phyloP scores from a whole-genome alignment of 2,797 vertebrate species.

The Balearica regulorum region DNA sequence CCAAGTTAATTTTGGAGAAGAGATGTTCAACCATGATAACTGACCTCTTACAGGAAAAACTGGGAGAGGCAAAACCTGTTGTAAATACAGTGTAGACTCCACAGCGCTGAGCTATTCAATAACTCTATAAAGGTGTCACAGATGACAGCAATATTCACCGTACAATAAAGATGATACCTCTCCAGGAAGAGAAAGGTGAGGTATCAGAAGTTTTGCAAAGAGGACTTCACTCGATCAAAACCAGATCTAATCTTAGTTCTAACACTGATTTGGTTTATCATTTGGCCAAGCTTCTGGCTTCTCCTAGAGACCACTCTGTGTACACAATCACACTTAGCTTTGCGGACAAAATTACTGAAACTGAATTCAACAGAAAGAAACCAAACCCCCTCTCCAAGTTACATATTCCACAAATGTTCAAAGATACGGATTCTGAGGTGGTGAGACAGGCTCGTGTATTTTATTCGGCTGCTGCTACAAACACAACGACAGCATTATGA shows the following conservation, averaged over 20 bases:
- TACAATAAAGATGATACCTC: fast-evolving
- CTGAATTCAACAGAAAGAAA: background rate
- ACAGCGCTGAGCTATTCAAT: background rate
- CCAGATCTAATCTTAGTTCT: background rate
- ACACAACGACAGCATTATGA: background rate
- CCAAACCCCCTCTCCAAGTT: background rate
- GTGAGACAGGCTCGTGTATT: background rate
- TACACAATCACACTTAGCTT: background rate
- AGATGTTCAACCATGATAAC: conserved; percentile 46
- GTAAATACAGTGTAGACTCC: background rate
- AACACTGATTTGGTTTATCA: background rate
- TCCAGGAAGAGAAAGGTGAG: background rate
- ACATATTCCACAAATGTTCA: background rate
- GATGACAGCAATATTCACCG: background rate
- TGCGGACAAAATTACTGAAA: background rate
- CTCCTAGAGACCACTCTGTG: background rate
- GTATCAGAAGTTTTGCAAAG: background rate
- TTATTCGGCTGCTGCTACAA: background rate
- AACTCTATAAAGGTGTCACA: background rate
- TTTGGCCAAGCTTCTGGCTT: background rate
- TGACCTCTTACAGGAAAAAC: conserved; percentile 21
- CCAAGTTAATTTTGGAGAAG: conserved; percentile 52
- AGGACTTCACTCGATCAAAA: background rate
- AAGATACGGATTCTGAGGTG: background rate
- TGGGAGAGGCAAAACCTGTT: background rate